Conservation (phyloP, 2,888 invertebrate genomes). For the Elysia crispata region DNA sequence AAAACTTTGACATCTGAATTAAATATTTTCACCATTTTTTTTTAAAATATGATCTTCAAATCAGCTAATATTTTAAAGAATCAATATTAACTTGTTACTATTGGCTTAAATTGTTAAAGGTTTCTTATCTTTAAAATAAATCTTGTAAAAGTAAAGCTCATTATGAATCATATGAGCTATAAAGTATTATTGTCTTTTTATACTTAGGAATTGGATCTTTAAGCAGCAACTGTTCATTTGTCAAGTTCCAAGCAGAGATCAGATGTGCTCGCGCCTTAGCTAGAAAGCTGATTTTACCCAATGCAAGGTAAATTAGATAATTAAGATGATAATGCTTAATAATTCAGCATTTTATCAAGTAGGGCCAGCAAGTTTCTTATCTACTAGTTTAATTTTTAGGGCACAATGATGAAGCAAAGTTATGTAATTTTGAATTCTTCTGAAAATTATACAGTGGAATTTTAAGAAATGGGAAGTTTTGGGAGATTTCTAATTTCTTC, state of each 20-base stretch:
- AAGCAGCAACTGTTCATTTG: constrained; percentile 64
- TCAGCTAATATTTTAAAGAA: too few relatives aligned
- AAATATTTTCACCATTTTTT: too few relatives aligned
- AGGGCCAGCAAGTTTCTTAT: constrained; percentile 54
- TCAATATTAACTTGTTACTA: too few relatives aligned
- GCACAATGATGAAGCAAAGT: background rate
- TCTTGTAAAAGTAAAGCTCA: too few relatives aligned
- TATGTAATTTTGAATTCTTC: background rate
- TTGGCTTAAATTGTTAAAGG: too few relatives aligned
- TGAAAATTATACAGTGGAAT: too few relatives aligned
- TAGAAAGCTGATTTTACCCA: constrained; percentile 55
- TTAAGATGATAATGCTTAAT: background rate
- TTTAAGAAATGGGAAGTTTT: too few relatives aligned
- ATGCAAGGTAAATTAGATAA: constrained; percentile 53
- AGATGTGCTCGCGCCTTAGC: constrained; percentile 53
- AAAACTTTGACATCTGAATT: too few relatives aligned
- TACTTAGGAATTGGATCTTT: constrained; percentile 60
- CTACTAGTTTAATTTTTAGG: background rate
- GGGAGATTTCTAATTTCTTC: too few relatives aligned
- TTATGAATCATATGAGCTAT: too few relatives aligned
- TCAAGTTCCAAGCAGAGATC: constrained; percentile 68
- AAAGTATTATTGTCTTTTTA: background rate
- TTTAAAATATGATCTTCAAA: too few relatives aligned
- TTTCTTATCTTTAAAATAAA: too few relatives aligned
- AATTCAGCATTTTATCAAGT: background rate